phyloP scores from a whole-genome alignment of 2,797 vertebrate genomes.

The Tadarida brasiliensis region DNA sequence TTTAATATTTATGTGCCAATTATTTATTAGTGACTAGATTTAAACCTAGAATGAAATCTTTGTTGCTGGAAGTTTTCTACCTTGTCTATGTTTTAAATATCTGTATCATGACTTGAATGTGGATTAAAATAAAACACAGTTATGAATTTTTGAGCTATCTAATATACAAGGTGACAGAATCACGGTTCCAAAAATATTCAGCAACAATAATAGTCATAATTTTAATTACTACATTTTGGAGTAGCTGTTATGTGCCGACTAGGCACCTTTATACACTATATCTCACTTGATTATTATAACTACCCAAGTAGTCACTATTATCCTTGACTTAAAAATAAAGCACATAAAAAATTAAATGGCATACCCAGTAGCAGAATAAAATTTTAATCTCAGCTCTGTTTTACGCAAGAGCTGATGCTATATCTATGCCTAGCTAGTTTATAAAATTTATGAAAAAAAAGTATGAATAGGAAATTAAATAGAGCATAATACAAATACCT shows the following conservation, averaged over 20 bases:
- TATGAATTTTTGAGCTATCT: neutral
- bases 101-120: neutral
- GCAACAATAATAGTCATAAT: neutral
- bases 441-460: neutral
- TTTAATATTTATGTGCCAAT: neutral
- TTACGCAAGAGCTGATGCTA: neutral
- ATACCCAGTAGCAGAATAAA: neutral
- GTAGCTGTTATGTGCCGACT: neutral
- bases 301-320: neutral
- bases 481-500: neutral
- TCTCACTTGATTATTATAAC: neutral
- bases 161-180: neutral
- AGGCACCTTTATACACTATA: neutral
- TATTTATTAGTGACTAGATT: slow-evolving; percentile 7
- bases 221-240: neutral
- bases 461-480: neutral
- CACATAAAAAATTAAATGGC: slow-evolving; percentile 14
- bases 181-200: neutral
- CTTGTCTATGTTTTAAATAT: neutral
- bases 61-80: neutral
- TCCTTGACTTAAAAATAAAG: neutral
- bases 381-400: neutral
- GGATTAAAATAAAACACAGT: neutral
- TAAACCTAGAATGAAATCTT: neutral
- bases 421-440: neutral